These are phyloP conservation scores for Boloria euphrosyne DNA, from an alignment of 2,888 invertebrate species.

Conservation along the genomic window DNA sequence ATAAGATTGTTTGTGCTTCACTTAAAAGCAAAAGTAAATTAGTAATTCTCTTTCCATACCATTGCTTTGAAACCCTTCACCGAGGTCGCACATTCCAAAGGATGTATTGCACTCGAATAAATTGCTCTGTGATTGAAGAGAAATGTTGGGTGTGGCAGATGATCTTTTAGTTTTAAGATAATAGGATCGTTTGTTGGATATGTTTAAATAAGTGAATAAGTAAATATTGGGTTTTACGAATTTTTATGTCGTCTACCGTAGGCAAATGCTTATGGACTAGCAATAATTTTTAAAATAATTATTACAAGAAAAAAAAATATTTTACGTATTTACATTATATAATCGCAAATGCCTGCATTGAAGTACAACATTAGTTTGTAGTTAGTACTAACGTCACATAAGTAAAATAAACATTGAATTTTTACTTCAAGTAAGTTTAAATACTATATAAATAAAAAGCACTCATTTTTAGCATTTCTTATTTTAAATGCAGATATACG, in stretches of 20 bases:
- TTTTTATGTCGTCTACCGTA: background rate
- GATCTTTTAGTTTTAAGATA: constrained; percentile 22
- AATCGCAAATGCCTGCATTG: too few relatives aligned
- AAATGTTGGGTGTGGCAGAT: constrained; percentile 9
- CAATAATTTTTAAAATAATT: background rate
- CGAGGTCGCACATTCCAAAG: constrained; percentile 28
- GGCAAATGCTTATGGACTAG: background rate
- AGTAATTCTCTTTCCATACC: constrained; percentile 18
- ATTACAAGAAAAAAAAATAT: too few relatives aligned
- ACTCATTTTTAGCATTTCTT: too few relatives aligned
- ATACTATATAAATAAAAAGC: too few relatives aligned
- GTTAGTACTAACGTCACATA: too few relatives aligned
- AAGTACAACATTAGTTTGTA: too few relatives aligned
- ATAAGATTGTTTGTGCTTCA: background rate
- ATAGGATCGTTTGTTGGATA: background rate
- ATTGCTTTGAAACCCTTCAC: constrained; percentile 38
- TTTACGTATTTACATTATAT: too few relatives aligned
- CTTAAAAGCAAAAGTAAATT: background rate
- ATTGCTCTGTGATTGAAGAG: constrained; percentile 30
- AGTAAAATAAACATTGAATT: too few relatives aligned
- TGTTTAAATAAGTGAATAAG: background rate
- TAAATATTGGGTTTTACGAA: background rate
- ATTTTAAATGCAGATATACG: background rate
- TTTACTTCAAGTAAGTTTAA: too few relatives aligned
- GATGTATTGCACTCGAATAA: constrained; percentile 40